These are phyloP conservation scores for Echiichthys vipera DNA, from an alignment of 2,797 vertebrate species.

Conservation along the genomic window DNA sequence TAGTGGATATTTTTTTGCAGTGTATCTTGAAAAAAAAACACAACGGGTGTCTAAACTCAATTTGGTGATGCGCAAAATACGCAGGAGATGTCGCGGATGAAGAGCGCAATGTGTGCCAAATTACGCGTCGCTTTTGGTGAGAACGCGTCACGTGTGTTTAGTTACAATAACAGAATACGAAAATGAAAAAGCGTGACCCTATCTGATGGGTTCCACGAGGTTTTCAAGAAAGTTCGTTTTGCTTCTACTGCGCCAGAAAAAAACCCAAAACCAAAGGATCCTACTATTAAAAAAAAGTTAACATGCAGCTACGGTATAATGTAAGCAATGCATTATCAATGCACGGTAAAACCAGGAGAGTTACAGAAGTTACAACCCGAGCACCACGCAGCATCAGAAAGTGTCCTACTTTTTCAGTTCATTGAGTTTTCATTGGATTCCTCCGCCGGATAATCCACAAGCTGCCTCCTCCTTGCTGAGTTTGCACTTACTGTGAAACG, in stretches of 20 bases:
- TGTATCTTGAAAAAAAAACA: constrained; percentile 28
- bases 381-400: neutral
- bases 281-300: neutral
- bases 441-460: constrained; percentile 14
- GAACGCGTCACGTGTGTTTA: constrained; percentile 12
- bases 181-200: neutral
- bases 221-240: neutral
- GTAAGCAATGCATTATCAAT: rapidly evolving
- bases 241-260: neutral
- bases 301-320: neutral
- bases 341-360: constrained; percentile 1
- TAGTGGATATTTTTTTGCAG: constrained; percentile 41
- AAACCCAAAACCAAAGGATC: neutral
- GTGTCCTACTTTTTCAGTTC: too few relatives aligned
- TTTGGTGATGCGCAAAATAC: constrained; percentile 57
- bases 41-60: constrained; percentile 1
- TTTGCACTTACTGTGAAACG: constrained; percentile 32
- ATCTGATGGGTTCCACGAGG: neutral
- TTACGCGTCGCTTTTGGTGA: neutral
- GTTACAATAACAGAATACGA: neutral
- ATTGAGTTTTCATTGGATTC: constrained; percentile 21
- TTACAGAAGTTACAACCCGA: neutral
- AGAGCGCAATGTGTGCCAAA: constrained; percentile 56
- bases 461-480: constrained; percentile 49
- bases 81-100: constrained; percentile 21